Evolutionary conservation across 2,888 invertebrate genomes (phyloP).

Genomic region (Pollenia griseotomentosa): DNA sequence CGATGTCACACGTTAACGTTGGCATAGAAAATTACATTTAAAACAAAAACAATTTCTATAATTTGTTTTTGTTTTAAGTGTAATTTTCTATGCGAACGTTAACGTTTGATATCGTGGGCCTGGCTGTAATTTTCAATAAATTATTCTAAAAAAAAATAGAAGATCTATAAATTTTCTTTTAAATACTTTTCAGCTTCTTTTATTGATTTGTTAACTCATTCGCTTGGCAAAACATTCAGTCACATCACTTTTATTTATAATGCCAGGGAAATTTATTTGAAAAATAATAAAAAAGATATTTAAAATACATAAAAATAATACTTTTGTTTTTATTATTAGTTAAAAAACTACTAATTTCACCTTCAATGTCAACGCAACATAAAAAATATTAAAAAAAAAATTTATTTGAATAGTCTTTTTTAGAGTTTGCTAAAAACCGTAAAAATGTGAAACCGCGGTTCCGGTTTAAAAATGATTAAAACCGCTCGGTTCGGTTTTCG

Average conservation of each 20-base stretch:
- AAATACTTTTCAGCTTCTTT: constrained; percentile 37
- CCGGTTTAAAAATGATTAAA: too few relatives aligned
- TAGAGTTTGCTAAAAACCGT: too few relatives aligned
- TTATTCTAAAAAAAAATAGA: constrained; percentile 46
- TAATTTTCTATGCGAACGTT: too few relatives aligned
- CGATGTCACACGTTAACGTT: too few relatives aligned
- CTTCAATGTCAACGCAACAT: constrained; percentile 44
- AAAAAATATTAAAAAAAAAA: background rate
- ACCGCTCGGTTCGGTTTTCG: too few relatives aligned
- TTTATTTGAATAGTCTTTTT: too few relatives aligned
- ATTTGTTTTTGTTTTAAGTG: too few relatives aligned
- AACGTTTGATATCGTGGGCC: too few relatives aligned
- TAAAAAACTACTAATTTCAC: constrained; percentile 45
- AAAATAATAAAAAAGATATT: background rate
- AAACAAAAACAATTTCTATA: too few relatives aligned
- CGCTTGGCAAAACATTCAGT: constrained; percentile 13
- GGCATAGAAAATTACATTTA: too few relatives aligned
- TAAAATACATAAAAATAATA: background rate
- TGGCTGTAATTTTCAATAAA: constrained; percentile 35
- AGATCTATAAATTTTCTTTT: constrained; percentile 49
- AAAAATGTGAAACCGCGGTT: too few relatives aligned
- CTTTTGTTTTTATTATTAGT: constrained; percentile 27
- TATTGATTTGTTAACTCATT: background rate
- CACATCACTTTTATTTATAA: constrained; percentile 60
- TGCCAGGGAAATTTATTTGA: background rate